Percentiles rank a stretch among this genome's conserved stretches.
Conservation (phyloP, 92 coral and sea anemone genomes). For the Paragorgia papillata region DNA sequence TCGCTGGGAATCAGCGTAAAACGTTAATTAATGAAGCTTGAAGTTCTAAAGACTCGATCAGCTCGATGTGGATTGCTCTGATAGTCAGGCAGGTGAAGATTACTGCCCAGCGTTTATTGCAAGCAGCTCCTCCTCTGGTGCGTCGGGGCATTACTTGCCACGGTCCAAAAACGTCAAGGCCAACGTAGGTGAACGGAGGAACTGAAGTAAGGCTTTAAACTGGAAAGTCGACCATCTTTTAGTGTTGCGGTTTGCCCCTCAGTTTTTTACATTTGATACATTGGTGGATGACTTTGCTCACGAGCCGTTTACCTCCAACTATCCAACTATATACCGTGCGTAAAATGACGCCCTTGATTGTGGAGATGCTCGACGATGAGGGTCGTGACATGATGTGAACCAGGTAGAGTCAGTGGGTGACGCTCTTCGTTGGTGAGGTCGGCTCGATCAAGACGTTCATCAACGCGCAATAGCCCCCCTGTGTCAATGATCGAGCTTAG, state of each 20-base stretch:
- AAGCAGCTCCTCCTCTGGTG: too few species aligned
- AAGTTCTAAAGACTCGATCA: too few species aligned
- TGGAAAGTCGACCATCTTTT: constrained; percentile 59
- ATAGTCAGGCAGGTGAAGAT: too few species aligned
- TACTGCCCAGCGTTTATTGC: too few species aligned
- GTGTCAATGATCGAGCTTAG: too few species aligned
- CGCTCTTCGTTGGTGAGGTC: too few species aligned
- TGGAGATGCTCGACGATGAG: constrained; percentile 27
- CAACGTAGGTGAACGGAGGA: too few species aligned
- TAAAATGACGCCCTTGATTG: constrained; percentile 56
- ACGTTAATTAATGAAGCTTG: too few species aligned
- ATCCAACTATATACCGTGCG: constrained; percentile 47
- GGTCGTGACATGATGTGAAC: constrained; percentile 43
- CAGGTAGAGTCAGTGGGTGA: constrained; percentile 58
- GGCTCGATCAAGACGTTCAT: constrained; percentile 45
- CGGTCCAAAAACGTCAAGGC: too few species aligned
- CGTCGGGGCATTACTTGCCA: too few species aligned
- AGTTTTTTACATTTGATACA: constrained; percentile 54
- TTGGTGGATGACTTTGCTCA: constrained; percentile 42
- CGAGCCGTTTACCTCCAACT: constrained; percentile 59
- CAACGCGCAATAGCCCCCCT: constrained; percentile 32
- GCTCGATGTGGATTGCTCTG: too few species aligned
- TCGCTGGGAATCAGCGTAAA: too few species aligned
- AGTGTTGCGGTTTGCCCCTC: constrained; percentile 45
- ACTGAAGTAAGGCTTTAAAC: constrained; percentile 49